These are phyloP conservation scores for Sparus aurata DNA, from an alignment of 2,797 vertebrate genomes.

Conservation along the genomic window DNA sequence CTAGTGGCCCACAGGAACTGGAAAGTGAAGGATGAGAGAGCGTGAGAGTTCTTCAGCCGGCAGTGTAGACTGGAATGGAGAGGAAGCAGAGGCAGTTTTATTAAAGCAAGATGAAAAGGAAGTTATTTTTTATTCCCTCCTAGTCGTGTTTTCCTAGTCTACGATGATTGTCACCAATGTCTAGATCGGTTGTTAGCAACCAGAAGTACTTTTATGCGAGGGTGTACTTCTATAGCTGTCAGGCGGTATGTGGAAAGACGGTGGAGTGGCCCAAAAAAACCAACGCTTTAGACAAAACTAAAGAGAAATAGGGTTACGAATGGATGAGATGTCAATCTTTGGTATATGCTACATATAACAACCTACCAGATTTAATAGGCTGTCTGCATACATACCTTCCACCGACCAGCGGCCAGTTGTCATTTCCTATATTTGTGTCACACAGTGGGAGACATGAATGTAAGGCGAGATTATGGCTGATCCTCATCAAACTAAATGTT, in stretches of 20 bases:
- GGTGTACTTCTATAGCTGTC: neutral
- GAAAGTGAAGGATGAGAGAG: slow-evolving; percentile 74
- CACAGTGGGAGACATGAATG: too few relatives aligned
- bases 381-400: neutral
- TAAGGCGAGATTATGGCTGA: too few relatives aligned
- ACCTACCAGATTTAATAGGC: neutral
- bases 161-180: slow-evolving; percentile 14
- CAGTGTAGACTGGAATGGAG: slow-evolving; percentile 44
- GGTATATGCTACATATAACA: neutral
- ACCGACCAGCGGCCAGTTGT: neutral
- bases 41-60: slow-evolving; percentile 55
- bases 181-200: slow-evolving; percentile 5
- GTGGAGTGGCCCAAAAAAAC: neutral
- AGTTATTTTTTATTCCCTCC: slow-evolving; percentile 23
- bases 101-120: slow-evolving; percentile 45
- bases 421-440: too few relatives aligned
- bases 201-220: slow-evolving; percentile 9
- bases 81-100: slow-evolving; percentile 57
- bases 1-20: slow-evolving; percentile 78
- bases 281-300: neutral
- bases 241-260: neutral
- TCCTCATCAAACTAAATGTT: too few relatives aligned
- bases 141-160: slow-evolving; percentile 3
- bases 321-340: neutral
- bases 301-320: neutral